These are phyloP conservation scores for Dendrolimus houi DNA, from an alignment of 2,888 invertebrate genomes.

Conservation along the genomic window DNA sequence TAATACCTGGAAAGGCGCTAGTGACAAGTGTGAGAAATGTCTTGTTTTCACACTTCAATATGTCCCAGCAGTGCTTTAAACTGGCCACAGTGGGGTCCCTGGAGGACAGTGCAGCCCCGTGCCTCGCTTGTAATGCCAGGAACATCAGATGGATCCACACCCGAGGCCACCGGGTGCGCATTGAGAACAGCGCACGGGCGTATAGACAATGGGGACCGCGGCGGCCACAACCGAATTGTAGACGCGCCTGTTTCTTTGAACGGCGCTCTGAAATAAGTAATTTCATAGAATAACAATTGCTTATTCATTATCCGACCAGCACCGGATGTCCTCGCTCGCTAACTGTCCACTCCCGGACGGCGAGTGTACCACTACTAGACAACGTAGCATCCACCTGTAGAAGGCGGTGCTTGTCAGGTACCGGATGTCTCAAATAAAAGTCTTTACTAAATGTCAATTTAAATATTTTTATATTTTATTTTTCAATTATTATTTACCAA, in stretches of 20 bases:
- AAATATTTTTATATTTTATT: too few species aligned
- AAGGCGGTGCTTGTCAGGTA: too few species aligned
- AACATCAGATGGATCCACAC: slow-evolving; percentile 98
- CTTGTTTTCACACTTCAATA: slow-evolving; percentile 92
- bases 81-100: slow-evolving; percentile 88
- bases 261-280: slow-evolving; percentile 74
- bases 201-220: slow-evolving; percentile 94
- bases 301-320: too few species aligned
- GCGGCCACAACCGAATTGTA: slow-evolving; percentile 93
- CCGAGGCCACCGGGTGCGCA: slow-evolving; percentile 88
- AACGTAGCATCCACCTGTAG: too few species aligned
- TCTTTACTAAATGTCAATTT: too few species aligned
- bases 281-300: too few species aligned
- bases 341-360: too few species aligned
- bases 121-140: slow-evolving; percentile 91
- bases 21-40: slow-evolving; percentile 94
- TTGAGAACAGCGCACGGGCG: slow-evolving; percentile 84
- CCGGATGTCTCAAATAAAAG: too few species aligned
- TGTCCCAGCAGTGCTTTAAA: slow-evolving; percentile 95
- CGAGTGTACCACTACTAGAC: too few species aligned
- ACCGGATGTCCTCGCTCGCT: too few species aligned
- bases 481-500: too few species aligned
- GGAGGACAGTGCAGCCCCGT: slow-evolving; percentile 85
- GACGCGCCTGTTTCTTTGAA: slow-evolving; percentile 91
- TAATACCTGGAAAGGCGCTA: slow-evolving; percentile 93